phyloP scores from a whole-genome alignment of 53 echinoderm and acorn worm species.

The Crossaster papposus region DNA sequence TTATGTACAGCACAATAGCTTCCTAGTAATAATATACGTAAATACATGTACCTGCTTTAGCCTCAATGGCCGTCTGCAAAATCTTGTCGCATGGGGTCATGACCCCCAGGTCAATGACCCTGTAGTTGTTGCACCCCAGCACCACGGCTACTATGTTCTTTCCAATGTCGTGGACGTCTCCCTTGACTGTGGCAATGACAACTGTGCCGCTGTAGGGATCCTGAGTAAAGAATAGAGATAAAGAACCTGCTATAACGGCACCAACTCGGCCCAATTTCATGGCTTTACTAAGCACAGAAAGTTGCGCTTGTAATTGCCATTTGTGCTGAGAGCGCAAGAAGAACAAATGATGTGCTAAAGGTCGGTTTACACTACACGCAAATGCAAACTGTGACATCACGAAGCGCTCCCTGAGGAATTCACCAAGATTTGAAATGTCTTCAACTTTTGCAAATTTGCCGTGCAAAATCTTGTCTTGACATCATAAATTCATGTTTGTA shows the following conservation, averaged over 20 bases:
- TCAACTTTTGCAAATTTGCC: too few relatives aligned
- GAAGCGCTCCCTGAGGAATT: too few relatives aligned
- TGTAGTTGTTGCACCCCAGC: conserved; percentile 92
- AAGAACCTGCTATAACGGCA: neutral
- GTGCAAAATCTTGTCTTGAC: too few relatives aligned
- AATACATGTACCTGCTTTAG: conserved; percentile 90
- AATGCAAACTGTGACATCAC: too few relatives aligned
- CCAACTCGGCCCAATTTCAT: neutral
- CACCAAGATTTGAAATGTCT: too few relatives aligned
- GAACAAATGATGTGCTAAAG: too few relatives aligned
- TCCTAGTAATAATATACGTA: neutral
- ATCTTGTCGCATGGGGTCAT: conserved; percentile 99
- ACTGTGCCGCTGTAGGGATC: conserved; percentile 82
- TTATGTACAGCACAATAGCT: neutral
- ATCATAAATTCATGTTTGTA: too few relatives aligned
- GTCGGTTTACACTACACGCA: too few relatives aligned
- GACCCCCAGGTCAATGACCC: conserved; percentile 94
- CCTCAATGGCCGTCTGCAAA: conserved; percentile 80
- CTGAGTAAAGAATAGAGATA: conserved; percentile 17
- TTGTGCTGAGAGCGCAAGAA: too few relatives aligned
- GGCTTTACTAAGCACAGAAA: neutral
- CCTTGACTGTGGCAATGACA: conserved; percentile 91
- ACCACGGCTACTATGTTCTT: conserved; percentile 99
- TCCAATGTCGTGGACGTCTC: conserved; percentile 96
- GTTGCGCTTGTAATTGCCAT: too few relatives aligned